Evolutionary conservation across 2,113 vertebrate species (phyloP).

Genomic region (Phycodurus eques): DNA sequence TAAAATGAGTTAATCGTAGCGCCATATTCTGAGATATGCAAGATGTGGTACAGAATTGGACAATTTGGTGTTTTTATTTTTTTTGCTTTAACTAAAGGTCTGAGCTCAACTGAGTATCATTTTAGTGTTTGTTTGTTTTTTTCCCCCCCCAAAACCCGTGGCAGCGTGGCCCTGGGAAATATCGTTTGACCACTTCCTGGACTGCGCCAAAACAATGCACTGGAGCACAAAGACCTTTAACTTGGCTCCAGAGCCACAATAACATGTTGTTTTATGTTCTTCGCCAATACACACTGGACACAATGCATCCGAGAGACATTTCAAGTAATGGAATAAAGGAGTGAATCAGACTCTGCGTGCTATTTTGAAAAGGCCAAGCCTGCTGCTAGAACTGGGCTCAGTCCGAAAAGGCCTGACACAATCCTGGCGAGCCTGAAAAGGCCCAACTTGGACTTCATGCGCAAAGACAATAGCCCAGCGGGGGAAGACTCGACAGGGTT

Average conservation of each 20-base stretch:
- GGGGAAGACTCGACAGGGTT: conserved; percentile 78
- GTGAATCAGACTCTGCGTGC: conserved; percentile 64
- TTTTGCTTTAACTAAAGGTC: too few relatives aligned
- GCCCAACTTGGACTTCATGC: conserved; percentile 78
- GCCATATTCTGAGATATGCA: neutral
- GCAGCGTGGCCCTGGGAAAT: conserved; percentile 42
- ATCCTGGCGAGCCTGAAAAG: conserved; percentile 77
- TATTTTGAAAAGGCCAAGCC: conserved; percentile 71
- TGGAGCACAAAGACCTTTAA: conserved; percentile 43
- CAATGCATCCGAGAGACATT: conserved; percentile 62
- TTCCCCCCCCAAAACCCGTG: neutral
- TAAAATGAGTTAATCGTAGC: neutral
- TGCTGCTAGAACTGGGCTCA: conserved; percentile 72
- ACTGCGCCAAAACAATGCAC: conserved; percentile 50
- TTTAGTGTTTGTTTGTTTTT: neutral
- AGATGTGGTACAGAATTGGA: neutral
- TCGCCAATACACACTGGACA: conserved; percentile 58
- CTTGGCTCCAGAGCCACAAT: conserved; percentile 50
- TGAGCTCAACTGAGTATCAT: neutral
- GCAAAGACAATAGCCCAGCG: conserved; percentile 74
- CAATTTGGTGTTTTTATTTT: neutral
- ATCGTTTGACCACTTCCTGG: conserved; percentile 14
- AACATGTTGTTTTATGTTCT: conserved; percentile 61
- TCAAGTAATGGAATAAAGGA: conserved; percentile 54
- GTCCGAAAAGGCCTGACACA: conserved; percentile 74